phyloP scores from a whole-genome alignment of 2,888 invertebrate genomes.

The Ypsolopha scabrella region DNA sequence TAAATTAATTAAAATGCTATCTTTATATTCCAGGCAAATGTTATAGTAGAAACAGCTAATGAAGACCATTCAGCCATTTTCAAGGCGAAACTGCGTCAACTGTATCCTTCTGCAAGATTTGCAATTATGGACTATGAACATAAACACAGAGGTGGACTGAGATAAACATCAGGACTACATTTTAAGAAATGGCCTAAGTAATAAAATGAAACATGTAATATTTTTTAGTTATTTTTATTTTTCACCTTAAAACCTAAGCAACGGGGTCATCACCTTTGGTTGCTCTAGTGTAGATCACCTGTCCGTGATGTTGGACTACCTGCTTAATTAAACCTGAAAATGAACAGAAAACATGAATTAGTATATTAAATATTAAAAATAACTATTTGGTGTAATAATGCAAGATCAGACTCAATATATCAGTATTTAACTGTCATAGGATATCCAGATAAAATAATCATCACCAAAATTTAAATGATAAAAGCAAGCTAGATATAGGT shows the following conservation, averaged over 20 bases:
- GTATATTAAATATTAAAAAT: neutral
- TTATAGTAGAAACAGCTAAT: conserved; percentile 52
- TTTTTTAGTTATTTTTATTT: neutral
- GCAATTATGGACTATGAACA: conserved; percentile 19
- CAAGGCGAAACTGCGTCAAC: conserved; percentile 37
- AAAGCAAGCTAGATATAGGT: neutral
- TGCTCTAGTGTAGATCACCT: conserved; percentile 96
- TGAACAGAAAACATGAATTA: conserved; percentile 6
- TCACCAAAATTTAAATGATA: neutral
- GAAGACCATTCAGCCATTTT: conserved; percentile 43
- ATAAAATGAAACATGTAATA: too few species aligned
- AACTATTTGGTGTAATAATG: neutral
- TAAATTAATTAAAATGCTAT: too few species aligned
- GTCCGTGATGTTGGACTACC: conserved; percentile 96
- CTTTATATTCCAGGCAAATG: conserved; percentile 39
- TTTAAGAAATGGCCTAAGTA: too few species aligned
- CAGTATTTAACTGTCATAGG: conserved; percentile 60
- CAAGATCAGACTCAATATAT: conserved; percentile 73
- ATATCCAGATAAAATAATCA: conserved; percentile 35
- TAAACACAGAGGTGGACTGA: conserved; percentile 10
- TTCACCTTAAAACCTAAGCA: conserved; percentile 70
- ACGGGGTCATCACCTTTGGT: conserved; percentile 93
- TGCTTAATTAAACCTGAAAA: conserved; percentile 90
- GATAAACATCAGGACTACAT: neutral
- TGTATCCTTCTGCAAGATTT: conserved; percentile 46